These are phyloP conservation scores for Chrysemys picta DNA, from an alignment of 2,113 vertebrate species.

Conservation along the genomic window DNA sequence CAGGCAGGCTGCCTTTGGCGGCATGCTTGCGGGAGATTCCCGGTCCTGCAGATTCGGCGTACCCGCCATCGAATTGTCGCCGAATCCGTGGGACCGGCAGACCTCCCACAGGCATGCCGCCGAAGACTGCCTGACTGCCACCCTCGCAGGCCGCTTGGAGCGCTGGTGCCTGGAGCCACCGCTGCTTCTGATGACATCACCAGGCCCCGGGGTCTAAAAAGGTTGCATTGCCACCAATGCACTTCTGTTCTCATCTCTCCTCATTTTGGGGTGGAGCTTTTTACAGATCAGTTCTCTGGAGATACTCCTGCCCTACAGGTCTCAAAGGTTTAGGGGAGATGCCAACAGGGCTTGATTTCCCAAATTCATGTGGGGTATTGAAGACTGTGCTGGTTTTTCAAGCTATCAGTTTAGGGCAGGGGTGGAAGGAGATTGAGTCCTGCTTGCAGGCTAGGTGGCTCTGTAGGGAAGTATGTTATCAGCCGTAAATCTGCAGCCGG, in stretches of 20 bases:
- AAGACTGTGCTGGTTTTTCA: background rate
- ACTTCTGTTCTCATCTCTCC: background rate
- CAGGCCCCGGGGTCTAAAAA: background rate
- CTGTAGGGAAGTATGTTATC: background rate
- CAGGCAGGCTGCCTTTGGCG: no score
- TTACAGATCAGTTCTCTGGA: background rate
- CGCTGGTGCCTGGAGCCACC: no score
- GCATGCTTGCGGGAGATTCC: no score
- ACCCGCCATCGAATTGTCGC: no score
- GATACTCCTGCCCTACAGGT: background rate
- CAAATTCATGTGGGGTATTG: background rate
- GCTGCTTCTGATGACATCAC: background rate
- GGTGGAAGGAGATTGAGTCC: background rate
- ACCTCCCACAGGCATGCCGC: no score
- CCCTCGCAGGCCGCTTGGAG: no score
- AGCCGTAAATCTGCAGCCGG: background rate
- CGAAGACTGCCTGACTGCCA: no score
- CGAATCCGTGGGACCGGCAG: no score
- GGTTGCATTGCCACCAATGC: background rate
- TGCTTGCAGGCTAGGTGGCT: background rate
- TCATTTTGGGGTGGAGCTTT: background rate
- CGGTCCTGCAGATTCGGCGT: no score
- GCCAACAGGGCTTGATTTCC: no score
- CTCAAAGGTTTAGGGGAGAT: background rate
- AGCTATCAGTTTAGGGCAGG: background rate